Percentiles rank a stretch among this genome's conserved stretches.
Conservation (phyloP, 37 sponge, comb jelly and placozoan species). For the Diacarnus erythraeanus region DNA sequence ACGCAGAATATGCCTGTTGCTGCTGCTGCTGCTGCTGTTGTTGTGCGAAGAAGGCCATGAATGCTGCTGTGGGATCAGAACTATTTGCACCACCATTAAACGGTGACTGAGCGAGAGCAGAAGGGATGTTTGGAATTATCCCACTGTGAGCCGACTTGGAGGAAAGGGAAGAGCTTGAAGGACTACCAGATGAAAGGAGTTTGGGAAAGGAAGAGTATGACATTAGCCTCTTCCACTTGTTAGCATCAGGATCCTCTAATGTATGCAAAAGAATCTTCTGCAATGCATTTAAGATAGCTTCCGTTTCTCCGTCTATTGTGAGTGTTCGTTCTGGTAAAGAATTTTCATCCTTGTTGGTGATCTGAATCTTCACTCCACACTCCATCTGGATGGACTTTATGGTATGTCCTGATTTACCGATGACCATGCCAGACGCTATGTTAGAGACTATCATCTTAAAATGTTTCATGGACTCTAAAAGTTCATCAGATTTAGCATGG, state of each 20-base stretch:
- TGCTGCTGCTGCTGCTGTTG: conserved; percentile 31
- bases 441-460: conserved; percentile 87
- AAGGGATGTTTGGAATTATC: not conserved
- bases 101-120: not conserved
- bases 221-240: conserved; percentile 58
- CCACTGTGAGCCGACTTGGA: not conserved
- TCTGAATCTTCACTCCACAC: conserved; percentile 72
- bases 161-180: not conserved
- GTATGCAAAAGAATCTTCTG: conserved; percentile 45
- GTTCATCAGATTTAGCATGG: conserved; percentile 23
- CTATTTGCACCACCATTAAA: not conserved
- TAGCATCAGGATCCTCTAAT: conserved; percentile 49
- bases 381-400: conserved; percentile 84
- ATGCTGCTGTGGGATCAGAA: conserved; percentile 14
- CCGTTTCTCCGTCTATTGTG: conserved; percentile 55
- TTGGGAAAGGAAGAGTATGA: conserved; percentile 22
- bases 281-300: conserved; percentile 51
- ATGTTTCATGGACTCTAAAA: conserved; percentile 30
- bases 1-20: not conserved
- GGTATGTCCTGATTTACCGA: conserved; percentile 87
- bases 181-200: not conserved
- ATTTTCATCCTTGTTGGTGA: conserved; percentile 75
- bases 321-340: conserved; percentile 76
- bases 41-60: conserved; percentile 16
- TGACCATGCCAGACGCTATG: conserved; percentile 89